Percentiles rank a stretch among this genome's conserved stretches.
These are phyloP conservation scores for Ormyrus nitidulus DNA, from an alignment of 2,888 invertebrate genomes.

Conservation along the genomic window DNA sequence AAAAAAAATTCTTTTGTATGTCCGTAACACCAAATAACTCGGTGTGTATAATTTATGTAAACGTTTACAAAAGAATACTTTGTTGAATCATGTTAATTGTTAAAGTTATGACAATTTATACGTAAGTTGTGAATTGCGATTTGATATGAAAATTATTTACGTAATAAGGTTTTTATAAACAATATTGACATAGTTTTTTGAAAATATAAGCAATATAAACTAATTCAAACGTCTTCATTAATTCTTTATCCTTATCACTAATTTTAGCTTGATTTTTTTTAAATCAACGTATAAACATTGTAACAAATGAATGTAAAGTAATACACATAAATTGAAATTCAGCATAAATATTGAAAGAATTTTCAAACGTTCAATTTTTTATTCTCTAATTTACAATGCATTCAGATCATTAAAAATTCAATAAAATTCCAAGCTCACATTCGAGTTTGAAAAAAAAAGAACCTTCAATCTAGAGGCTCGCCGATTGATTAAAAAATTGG, in stretches of 20 bases:
- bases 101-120: conserved; percentile 8
- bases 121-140: conserved; percentile 18
- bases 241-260: too few species aligned
- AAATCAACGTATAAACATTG: not conserved
- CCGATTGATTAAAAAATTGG: not conserved
- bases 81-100: conserved; percentile 31
- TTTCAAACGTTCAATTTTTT: too few species aligned
- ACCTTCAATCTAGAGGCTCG: not conserved
- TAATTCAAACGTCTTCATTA: not conserved
- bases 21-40: too few species aligned
- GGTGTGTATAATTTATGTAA: too few species aligned
- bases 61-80: conserved; percentile 1
- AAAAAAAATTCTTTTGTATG: not conserved
- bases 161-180: not conserved
- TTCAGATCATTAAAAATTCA: too few species aligned
- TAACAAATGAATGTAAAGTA: not conserved
- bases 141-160: conserved; percentile 40
- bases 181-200: conserved; percentile 39
- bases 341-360: not conserved
- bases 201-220: conserved; percentile 22
- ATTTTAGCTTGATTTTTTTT: not conserved
- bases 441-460: not conserved
- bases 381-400: too few species aligned
- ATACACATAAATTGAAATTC: not conserved
- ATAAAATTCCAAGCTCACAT: too few species aligned